phyloP scores from a whole-genome alignment of 2,888 invertebrate species.

The Hirtodrosophila alboralis region DNA sequence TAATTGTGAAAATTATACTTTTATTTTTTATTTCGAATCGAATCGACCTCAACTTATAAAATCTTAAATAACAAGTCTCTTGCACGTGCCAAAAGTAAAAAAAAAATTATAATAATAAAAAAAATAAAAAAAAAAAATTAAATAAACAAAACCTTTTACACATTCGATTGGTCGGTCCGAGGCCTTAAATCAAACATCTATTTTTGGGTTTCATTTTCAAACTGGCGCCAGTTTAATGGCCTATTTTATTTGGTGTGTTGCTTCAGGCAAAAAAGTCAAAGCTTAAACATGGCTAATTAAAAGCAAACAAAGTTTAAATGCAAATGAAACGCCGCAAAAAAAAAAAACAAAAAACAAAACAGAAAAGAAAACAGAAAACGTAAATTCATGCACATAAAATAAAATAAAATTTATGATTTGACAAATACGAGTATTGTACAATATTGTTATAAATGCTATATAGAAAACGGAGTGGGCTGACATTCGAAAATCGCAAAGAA shows the following conservation, averaged over 20 bases:
- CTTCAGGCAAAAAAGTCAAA: conserved; percentile 14
- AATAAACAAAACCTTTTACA: background rate
- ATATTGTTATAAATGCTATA: conserved; percentile 41
- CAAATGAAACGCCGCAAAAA: conserved; percentile 42
- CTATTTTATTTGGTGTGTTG: conserved; percentile 28
- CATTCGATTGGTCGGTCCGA: background rate
- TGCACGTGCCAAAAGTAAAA: conserved; percentile 13
- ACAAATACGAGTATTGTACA: conserved; percentile 40
- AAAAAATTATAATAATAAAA: background rate
- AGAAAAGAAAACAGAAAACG: conserved; percentile 1
- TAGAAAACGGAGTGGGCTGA: conserved; percentile 31
- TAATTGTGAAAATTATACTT: too few species aligned
- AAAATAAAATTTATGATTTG: conserved; percentile 53
- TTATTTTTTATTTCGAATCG: too few species aligned
- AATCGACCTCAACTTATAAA: too few species aligned
- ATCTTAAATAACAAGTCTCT: background rate
- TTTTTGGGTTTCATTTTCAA: conserved; percentile 26
- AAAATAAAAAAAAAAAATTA: conserved; percentile 1
- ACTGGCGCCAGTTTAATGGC: conserved; percentile 39
- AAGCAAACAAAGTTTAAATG: conserved; percentile 52
- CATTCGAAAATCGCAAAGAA: conserved; percentile 30
- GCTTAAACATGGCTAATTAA: conserved; percentile 55
- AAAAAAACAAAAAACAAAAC: background rate
- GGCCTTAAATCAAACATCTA: conserved; percentile 21
- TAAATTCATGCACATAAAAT: conserved; percentile 35